Base-by-base conservation (phyloP, 2,797 vertebrate genomes). In the Loris lydekkerianus region DNA sequence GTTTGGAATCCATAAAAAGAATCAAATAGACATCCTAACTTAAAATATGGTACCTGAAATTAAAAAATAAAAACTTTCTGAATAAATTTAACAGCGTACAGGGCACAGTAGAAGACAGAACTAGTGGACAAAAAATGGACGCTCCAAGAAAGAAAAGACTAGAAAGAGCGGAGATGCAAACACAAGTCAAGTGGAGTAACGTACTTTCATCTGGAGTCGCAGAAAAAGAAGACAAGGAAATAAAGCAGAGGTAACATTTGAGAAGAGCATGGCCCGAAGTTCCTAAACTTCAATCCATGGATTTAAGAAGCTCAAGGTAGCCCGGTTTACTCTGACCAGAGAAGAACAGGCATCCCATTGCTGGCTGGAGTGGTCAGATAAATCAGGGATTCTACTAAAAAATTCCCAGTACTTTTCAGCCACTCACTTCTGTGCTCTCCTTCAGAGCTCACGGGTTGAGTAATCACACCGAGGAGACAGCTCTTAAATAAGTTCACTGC, bases 171-270 rank as follows among this genome's bases (percentile, higher is more conserved):
- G 29, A 58, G 1, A 17, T 1, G 8, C 5, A 53, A 43, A 17
- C 7, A 18, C 43, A 27, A 2, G 78, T n/a, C 21, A 13, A 1
- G 61, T 0, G 2, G 25, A 37, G 4, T 2, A 7, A n/a, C 6
- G 11, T 2, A 20, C 43, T 43, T 11, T 9, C 1, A 7, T 3
- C 0, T 20, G 86, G 63, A 81, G 49, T 18, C 82, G 9, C 49
- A 34, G 76, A 69, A 81, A 76, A 53, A 78, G 63, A 21, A 34
- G 75, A 63, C 20, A 29, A 27, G 10, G 20, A 46, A 14, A 69
- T 3, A 40, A 70, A 53, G 75, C 75, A 29, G 46, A 65, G 31
- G 17, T 14, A 5, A n/a, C 34, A 7, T 18, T 67, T 46, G 78
- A 77, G 27, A 70, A 69, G 70, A 21, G 43, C 61, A 29, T 25